Conservation (phyloP, 2,888 invertebrate genomes). For the Geotrupes spiniger region DNA sequence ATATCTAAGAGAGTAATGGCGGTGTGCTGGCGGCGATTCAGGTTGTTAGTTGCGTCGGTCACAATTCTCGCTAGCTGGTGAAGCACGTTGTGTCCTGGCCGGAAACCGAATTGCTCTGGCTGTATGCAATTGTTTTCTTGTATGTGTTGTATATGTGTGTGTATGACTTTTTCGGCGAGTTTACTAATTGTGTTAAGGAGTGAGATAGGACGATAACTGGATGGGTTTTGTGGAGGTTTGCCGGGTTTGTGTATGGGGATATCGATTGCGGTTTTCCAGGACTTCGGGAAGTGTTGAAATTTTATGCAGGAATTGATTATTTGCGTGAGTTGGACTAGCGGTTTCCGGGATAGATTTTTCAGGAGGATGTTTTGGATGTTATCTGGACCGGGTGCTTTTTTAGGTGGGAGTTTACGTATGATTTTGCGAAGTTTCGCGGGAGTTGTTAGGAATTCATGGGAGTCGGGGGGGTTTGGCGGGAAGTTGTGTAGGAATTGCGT, state of each 20-base stretch:
- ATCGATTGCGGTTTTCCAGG: too few species aligned
- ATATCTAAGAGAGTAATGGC: too few species aligned
- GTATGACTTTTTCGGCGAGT: slow-evolving; percentile 24
- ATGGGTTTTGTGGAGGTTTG: too few species aligned
- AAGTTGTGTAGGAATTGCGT: too few species aligned
- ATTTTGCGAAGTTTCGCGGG: slow-evolving; percentile 1
- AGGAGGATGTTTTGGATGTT: too few species aligned
- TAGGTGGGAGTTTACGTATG: slow-evolving; percentile 1
- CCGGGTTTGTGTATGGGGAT: neutral
- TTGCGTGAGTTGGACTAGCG: too few species aligned
- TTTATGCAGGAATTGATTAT: neutral
- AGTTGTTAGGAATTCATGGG: too few species aligned
- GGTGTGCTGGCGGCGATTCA: slow-evolving; percentile 19
- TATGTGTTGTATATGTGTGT: slow-evolving; percentile 9
- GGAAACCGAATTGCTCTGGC: too few species aligned
- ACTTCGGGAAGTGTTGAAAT: neutral
- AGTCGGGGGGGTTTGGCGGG: too few species aligned
- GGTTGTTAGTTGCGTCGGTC: neutral
- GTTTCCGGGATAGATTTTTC: too few species aligned
- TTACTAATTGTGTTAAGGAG: slow-evolving; percentile 22
- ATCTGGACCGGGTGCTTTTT: too few species aligned
- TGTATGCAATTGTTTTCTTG: slow-evolving; percentile 17
- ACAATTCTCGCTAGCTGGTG: slow-evolving; percentile 7
- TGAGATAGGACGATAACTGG: slow-evolving; percentile 27
- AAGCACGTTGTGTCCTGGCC: slow-evolving; percentile 1